A percentile compares a stretch with the other conserved stretches of the same genome.
Conservation (phyloP, 1,140 invertebrate genomes). For the Tetranychus urticae region DNA sequence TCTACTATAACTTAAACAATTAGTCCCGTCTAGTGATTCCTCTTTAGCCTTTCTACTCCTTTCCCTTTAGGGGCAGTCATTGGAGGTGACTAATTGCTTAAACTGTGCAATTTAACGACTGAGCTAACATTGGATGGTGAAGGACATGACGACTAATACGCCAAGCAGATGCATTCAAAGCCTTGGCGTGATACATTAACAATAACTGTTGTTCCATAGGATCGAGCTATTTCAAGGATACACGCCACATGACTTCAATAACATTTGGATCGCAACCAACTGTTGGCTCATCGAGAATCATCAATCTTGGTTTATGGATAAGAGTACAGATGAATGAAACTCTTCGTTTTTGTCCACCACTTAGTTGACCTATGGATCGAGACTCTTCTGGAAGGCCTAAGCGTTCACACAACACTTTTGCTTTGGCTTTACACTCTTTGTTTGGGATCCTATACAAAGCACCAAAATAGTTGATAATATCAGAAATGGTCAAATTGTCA, state of each 20-base stretch:
- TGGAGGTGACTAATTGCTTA: no score
- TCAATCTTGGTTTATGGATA: conserved; percentile 72
- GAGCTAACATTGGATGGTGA: no score
- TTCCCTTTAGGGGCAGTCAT: no score
- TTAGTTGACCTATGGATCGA: background rate
- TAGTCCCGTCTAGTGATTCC: no score
- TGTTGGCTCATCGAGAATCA: conserved; percentile 48
- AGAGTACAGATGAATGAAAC: conserved; percentile 76
- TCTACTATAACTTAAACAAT: no score
- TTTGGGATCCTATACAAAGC: conserved; percentile 34
- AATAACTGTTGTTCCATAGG: background rate
- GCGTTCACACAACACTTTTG: conserved; percentile 38
- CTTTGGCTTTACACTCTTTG: conserved; percentile 20
- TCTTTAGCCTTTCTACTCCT: no score
- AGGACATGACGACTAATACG: no score
- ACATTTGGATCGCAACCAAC: conserved; percentile 22
- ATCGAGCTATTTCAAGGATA: background rate
- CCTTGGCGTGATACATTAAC: background rate
- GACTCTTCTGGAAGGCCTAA: conserved; percentile 1
- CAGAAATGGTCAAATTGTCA: conserved; percentile 20
- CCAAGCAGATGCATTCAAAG: no score
- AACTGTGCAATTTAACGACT: no score
- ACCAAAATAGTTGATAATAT: conserved; percentile 25
- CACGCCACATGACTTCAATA: background rate
- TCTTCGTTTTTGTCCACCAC: conserved; percentile 71